A percentile compares a stretch with the other conserved stretches of the same genome.
These are phyloP conservation scores for Siniperca chuatsi DNA, from an alignment of 2,113 vertebrate genomes.

Conservation along the genomic window DNA sequence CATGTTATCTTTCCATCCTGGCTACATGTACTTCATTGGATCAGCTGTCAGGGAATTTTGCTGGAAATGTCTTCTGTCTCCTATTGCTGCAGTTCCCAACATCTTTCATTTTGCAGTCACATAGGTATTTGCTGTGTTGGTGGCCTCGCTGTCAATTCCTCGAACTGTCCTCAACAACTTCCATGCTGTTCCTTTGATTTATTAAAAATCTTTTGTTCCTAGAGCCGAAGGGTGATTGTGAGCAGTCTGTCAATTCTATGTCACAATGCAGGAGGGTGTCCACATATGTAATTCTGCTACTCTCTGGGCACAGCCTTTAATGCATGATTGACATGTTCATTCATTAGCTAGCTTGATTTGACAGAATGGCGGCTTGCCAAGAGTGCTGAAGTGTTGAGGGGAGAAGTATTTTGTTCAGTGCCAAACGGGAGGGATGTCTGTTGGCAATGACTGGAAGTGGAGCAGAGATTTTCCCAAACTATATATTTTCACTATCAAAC, in stretches of 20 bases:
- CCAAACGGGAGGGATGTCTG: conserved; percentile 41
- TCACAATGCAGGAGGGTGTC: conserved; percentile 44
- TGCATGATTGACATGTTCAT: conserved; percentile 64
- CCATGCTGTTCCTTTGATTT: conserved; percentile 51
- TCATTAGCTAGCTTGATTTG: conserved; percentile 70
- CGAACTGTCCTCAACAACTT: conserved; percentile 33
- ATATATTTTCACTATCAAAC: conserved; percentile 43
- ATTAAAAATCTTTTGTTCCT: conserved; percentile 51
- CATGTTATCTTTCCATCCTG: conserved; percentile 30
- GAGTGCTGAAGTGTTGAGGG: conserved; percentile 43
- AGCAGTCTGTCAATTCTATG: conserved; percentile 47
- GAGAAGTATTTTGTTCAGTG: conserved; percentile 57
- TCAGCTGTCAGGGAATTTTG: conserved; percentile 18
- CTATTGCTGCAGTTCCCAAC: background rate
- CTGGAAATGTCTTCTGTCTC: conserved; percentile 3
- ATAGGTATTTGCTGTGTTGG: conserved; percentile 14
- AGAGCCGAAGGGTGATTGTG: conserved; percentile 36
- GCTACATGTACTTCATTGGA: conserved; percentile 43
- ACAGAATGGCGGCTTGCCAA: conserved; percentile 63
- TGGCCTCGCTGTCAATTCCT: conserved; percentile 32
- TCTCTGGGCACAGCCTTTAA: conserved; percentile 54
- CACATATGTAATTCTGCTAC: conserved; percentile 51
- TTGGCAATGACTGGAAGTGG: conserved; percentile 30
- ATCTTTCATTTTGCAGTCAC: conserved; percentile 25
- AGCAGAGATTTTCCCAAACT: conserved; percentile 30